Evolutionary conservation across 2,113 vertebrate genomes (phyloP).

Genomic region (Hyperoodon ampullatus): DNA sequence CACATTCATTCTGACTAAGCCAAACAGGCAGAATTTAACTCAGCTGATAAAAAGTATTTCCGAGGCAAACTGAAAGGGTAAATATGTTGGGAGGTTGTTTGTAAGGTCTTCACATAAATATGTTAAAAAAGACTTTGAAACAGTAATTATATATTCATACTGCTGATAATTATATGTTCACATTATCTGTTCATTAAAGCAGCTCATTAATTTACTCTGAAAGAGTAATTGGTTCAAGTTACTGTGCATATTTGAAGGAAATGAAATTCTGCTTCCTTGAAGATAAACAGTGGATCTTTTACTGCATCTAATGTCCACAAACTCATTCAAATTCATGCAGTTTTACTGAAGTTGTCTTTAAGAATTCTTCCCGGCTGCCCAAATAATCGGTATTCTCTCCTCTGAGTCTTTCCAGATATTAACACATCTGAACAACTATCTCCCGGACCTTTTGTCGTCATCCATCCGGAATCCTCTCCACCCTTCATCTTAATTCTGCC

Average conservation of each 20-base stretch:
- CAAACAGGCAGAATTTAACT: neutral
- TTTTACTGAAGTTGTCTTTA: conserved; percentile 36
- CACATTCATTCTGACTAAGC: neutral
- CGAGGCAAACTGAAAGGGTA: conserved; percentile 15
- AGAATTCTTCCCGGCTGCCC: neutral
- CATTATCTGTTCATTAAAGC: conserved; percentile 75
- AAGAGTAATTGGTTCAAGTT: conserved; percentile 69
- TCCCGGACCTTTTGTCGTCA: neutral
- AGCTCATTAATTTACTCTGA: conserved; percentile 65
- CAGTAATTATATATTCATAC: conserved; percentile 64
- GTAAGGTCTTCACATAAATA: conserved; percentile 51
- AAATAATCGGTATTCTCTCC: conserved; percentile 25
- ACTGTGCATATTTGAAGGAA: conserved; percentile 61
- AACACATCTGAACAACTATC: neutral
- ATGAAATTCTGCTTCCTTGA: conserved; percentile 52
- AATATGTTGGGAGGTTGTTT: conserved; percentile 6
- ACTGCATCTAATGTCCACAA: conserved; percentile 13
- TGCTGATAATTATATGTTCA: conserved; percentile 67
- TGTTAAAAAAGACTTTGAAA: conserved; percentile 46
- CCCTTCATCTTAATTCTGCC: neutral
- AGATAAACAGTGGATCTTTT: conserved; percentile 59
- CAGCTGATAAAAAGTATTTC: neutral
- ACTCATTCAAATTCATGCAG: conserved; percentile 52
- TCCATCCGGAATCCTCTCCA: neutral
- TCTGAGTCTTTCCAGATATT: neutral